These are phyloP conservation scores for Dolomedes plantarius DNA, from an alignment of 2,888 invertebrate genomes.

Conservation along the genomic window DNA sequence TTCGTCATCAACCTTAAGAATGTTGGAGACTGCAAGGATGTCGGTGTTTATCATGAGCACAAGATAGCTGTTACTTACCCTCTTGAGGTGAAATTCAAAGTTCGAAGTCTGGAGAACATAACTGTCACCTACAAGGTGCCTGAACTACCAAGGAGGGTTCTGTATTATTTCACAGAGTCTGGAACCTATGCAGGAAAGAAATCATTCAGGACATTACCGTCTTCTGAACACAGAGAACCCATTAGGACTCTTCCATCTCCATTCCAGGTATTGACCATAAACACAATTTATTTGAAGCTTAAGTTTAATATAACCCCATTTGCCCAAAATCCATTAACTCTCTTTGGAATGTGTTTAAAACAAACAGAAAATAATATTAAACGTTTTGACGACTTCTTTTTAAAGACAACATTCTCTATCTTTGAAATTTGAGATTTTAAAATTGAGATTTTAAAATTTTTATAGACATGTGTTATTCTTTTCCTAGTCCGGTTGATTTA, in stretches of 20 bases:
- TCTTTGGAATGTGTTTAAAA: too few species aligned
- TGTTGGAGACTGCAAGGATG: slow-evolving; percentile 34
- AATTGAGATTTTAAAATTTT: too few species aligned
- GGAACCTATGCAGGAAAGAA: slow-evolving; percentile 55
- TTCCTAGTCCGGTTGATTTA: too few species aligned
- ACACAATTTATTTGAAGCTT: too few species aligned
- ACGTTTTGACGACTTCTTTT: too few species aligned
- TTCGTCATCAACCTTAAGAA: slow-evolving; percentile 29
- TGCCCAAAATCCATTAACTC: too few species aligned
- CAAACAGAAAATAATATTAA: too few species aligned
- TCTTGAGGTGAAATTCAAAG: background rate
- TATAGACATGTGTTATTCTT: too few species aligned
- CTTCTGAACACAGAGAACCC: background rate
- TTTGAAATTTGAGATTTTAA: too few species aligned
- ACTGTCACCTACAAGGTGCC: slow-evolving; percentile 20
- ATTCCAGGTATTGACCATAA: slow-evolving; percentile 36
- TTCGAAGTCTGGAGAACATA: background rate
- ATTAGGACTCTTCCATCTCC: slow-evolving; percentile 42
- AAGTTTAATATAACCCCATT: too few species aligned
- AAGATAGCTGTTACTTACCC: slow-evolving; percentile 29
- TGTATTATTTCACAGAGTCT: slow-evolving; percentile 35
- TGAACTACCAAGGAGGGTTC: slow-evolving; percentile 29
- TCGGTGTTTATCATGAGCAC: slow-evolving; percentile 53
- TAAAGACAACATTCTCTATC: too few species aligned
- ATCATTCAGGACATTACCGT: background rate